Evolutionary conservation across 53 echinoderm and acorn worm species (phyloP).

Genomic region (Holothuria leucospilota): DNA sequence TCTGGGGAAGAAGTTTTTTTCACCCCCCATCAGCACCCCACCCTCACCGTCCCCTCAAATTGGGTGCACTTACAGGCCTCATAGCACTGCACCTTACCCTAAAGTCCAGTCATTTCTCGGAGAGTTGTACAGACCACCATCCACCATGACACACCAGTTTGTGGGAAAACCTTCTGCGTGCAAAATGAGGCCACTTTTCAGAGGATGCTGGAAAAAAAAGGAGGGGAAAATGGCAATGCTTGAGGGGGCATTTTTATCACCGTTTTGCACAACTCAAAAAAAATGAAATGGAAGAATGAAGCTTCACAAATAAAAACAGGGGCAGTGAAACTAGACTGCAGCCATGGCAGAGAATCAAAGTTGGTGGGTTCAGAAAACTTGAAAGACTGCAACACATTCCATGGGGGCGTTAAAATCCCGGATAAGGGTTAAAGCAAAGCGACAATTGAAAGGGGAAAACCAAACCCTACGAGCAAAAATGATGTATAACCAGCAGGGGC

Average conservation of each 20-base stretch:
- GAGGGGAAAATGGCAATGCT: not conserved
- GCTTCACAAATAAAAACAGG: not conserved
- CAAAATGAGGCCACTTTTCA: not conserved
- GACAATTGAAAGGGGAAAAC: not conserved
- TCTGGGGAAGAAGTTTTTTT: conserved; percentile 23
- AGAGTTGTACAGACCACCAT: conserved; percentile 10
- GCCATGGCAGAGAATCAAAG: conserved; percentile 17
- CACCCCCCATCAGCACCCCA: conserved; percentile 6
- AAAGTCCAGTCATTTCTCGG: not conserved
- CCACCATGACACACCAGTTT: too few relatives aligned
- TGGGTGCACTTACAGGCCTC: not conserved
- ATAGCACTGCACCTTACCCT: not conserved
- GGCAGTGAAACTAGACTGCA: not conserved
- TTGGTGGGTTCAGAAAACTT: not conserved
- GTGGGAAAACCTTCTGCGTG: not conserved
- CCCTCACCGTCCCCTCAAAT: conserved; percentile 31
- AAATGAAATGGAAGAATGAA: not conserved
- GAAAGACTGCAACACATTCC: not conserved
- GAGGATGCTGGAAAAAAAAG: not conserved
- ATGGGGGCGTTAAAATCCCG: not conserved
- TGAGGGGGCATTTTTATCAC: conserved; percentile 5
- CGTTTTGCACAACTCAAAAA: not conserved
- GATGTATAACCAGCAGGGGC: not conserved
- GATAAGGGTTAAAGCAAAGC: conserved; percentile 1
- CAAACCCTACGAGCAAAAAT: not conserved